Base-by-base conservation (phyloP, 2,113 vertebrate genomes). In the Crypturellus undulatus region DNA sequence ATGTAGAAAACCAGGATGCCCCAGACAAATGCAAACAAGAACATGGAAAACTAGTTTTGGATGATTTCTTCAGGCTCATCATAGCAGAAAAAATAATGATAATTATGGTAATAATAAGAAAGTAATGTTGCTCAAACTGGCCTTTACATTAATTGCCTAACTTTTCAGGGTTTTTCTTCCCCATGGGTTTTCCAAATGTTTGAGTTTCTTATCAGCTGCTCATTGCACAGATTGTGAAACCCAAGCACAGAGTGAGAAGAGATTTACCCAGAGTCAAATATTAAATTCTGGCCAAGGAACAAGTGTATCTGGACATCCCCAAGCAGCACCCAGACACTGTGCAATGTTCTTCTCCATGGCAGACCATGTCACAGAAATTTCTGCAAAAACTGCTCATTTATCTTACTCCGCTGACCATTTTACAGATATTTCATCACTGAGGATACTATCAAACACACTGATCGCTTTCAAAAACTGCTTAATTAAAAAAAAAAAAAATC, bases 401-500 rank as follows among this genome's bases (percentile, higher is more conserved):
- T 58, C 32, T 65, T 82, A 63, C 22, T 75, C 79, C 64, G 91
- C 70, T 52, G 83, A 89, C 19, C 4, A 3, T n/a, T 34, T 83
- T 84, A 94, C 84, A 40, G n/a, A 94, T 92, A 94, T 91, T 94
- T 94, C 94, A 77, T 12, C 79, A 92, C 78, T 4, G 1, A 92
- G 88, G 91, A 88, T 43, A 63, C 85, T 77, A 91, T 77, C 79
- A 94, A 94, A 96, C 45, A 67, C 70, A 93, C 94, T 30, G 24
- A 45, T 14, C n/a, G 12, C 32, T 30, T 79, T 68, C 71, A 73
- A 40, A 38, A 40, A 88, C 79, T 10, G 54, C 30, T 92, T 79
- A 68, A 89, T 90, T 95, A 84, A 92, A 96, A 95, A 51, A 92
- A 96, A 95, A 51, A 71, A 71, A 73, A 79, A 7, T 2, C 13